A percentile compares a stretch with the other conserved stretches of the same genome.
Evolutionary conservation across 2,113 vertebrate genomes (phyloP).

Genomic region (Bubo blakistoni): DNA sequence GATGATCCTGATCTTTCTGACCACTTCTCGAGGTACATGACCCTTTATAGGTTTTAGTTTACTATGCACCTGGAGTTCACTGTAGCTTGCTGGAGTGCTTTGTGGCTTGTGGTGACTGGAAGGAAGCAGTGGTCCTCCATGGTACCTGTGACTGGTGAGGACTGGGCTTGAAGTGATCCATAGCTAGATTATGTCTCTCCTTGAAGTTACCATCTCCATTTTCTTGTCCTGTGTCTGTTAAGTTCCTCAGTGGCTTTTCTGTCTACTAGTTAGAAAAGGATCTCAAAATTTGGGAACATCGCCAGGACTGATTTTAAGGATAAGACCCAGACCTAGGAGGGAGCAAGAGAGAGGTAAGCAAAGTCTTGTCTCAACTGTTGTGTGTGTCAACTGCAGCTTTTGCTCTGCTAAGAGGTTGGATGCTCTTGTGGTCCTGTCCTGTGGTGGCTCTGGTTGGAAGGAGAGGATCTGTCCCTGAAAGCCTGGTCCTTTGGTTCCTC

Average conservation of each 20-base stretch:
- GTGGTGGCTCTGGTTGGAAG: background rate
- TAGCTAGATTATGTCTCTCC: background rate
- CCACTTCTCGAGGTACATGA: rapidly evolving
- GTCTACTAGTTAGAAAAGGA: background rate
- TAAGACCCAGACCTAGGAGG: background rate
- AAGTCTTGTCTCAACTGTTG: background rate
- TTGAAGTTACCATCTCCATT: background rate
- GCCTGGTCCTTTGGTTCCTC: background rate
- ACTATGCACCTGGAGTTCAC: background rate
- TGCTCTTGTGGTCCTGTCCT: background rate
- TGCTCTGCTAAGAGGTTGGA: background rate
- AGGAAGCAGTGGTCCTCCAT: background rate
- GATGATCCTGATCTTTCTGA: background rate
- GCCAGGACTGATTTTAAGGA: background rate
- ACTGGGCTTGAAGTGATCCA: background rate
- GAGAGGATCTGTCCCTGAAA: background rate
- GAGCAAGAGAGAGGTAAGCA: background rate
- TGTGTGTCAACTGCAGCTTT: background rate
- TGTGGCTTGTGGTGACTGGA: background rate
- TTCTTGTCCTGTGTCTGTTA: background rate
- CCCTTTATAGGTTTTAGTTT: background rate
- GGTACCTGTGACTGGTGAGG: background rate
- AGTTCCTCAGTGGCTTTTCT: background rate
- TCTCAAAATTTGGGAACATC: background rate
- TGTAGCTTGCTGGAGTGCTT: background rate